phyloP scores from a whole-genome alignment of 1,140 invertebrate genomes.

The Calycopis cecrops region DNA sequence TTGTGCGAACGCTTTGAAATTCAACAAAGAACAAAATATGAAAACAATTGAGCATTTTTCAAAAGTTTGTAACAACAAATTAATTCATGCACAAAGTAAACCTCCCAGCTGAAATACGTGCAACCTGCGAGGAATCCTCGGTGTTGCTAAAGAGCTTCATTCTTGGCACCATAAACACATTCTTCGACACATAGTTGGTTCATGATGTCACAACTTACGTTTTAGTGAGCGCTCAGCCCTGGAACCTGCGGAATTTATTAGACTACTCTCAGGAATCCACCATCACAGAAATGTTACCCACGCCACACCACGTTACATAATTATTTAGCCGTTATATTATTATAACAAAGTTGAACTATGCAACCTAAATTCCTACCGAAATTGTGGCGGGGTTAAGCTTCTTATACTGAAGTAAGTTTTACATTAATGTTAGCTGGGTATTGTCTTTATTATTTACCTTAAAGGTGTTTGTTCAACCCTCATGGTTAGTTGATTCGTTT shows the following conservation, averaged over 20 bases:
- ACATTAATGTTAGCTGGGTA: slow-evolving; percentile 36
- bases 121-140: slow-evolving; percentile 30
- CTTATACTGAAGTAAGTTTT: slow-evolving; percentile 46
- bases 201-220: slow-evolving; percentile 54
- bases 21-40: slow-evolving; percentile 8
- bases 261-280: slow-evolving; percentile 53
- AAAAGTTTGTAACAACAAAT: slow-evolving; percentile 19
- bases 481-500: no score
- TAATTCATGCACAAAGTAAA: slow-evolving; percentile 32
- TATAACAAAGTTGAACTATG: slow-evolving; percentile 47
- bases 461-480: background rate
- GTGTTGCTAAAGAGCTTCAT: slow-evolving; percentile 52
- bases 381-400: slow-evolving; percentile 42
- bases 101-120: slow-evolving; percentile 25
- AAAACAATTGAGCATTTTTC: slow-evolving; percentile 11
- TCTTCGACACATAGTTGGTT: slow-evolving; percentile 68
- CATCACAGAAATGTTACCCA: slow-evolving; percentile 43
- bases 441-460: slow-evolving; percentile 30
- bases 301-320: slow-evolving; percentile 40
- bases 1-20: slow-evolving; percentile 1
- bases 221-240: slow-evolving; percentile 45
- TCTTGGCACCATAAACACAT: slow-evolving; percentile 68
- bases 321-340: slow-evolving; percentile 57
- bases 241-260: slow-evolving; percentile 55
- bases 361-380: slow-evolving; percentile 43